Percentiles rank a stretch among this genome's conserved stretches.
Conservation (phyloP, 2,797 vertebrate genomes). For the Pelochelys cantorii region DNA sequence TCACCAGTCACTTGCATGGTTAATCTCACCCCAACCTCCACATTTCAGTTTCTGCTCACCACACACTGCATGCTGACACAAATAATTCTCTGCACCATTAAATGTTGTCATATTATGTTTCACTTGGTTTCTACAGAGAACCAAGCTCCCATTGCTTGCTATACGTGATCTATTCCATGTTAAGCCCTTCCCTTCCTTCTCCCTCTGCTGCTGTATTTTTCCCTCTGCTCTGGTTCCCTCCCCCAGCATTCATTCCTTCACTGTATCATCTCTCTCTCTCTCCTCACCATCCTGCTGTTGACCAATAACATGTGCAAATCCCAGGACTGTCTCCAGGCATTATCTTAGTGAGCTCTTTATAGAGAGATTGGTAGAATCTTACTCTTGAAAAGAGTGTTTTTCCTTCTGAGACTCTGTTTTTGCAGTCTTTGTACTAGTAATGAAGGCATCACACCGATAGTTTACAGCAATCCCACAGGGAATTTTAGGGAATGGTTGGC, state of each 20-base stretch:
- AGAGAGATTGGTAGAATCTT: neutral
- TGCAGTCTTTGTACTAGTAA: slow-evolving; percentile 23
- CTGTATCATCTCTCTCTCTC: neutral
- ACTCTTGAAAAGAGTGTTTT: slow-evolving; percentile 28
- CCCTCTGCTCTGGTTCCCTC: neutral
- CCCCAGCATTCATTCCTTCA: neutral
- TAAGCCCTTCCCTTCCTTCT: neutral
- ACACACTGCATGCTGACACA: slow-evolving; percentile 26
- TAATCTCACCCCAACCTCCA: slow-evolving; percentile 28
- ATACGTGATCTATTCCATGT: neutral
- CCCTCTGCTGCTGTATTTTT: neutral
- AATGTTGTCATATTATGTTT: slow-evolving; percentile 22
- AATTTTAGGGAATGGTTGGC: slow-evolving; percentile 38
- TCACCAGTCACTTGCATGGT: neutral
- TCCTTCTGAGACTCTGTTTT: slow-evolving; percentile 12
- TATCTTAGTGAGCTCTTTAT: neutral
- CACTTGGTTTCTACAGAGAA: slow-evolving; percentile 2
- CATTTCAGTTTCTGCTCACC: neutral
- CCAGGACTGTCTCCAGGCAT: neutral
- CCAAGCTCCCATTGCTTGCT: neutral
- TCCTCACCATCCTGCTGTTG: neutral
- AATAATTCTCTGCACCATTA: slow-evolving; percentile 37
- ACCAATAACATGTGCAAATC: neutral
- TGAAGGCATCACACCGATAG: neutral
- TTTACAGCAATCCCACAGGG: slow-evolving; percentile 33